Base-by-base conservation (phyloP, 2,797 vertebrate species). In the Chiroxiphia lanceolata region DNA sequence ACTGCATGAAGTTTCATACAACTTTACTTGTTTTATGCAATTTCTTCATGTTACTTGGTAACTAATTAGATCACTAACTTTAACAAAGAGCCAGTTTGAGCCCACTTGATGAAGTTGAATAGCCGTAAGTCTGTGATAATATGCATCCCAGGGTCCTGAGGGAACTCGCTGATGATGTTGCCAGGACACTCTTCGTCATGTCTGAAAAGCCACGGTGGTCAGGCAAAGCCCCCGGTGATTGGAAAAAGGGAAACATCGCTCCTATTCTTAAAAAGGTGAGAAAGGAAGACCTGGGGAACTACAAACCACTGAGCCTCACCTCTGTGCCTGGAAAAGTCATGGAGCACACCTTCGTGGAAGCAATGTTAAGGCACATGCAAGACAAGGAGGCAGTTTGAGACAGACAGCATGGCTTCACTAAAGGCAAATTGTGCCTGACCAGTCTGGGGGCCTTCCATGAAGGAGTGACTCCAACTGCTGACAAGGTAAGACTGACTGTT, bases 1-100 rank as follows among this genome's bases (percentile, higher is more conserved):
- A 69, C 3, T 34, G 10, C 29, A 57, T 27, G 2, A 53, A 40
- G 36, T 75, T 71, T 36, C 38, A 51, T 12, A 38, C 10, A 80
- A 69, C 8, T 23, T 20, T 10, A 42, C 1, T 1, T 3, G 2
- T 45, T 78, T 40, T 19, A 53, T 6, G 4, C 11, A 15, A 54
- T 42, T 79, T 45, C 53, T 85, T 85, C 59, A 59, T 12, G 4
- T 15, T 34, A 48, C 4, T 25, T 61, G 20, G 47, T 23, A 89
- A 21, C 50, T 71, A 59, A 59, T 19, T 70, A 60, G 21, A 40
- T 5, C 34, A 9, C 7, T 48, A 68, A 60, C 17, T 81, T 47
- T 29, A 20, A 47, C 45, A 50, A 29, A 48, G 45, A 50, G 65
- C 18, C 11, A 7, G 47, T 29, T 36, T 20, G 7, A 68, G 47